Conservation (phyloP, 1,140 invertebrate genomes). For the Lethrus apterus region DNA sequence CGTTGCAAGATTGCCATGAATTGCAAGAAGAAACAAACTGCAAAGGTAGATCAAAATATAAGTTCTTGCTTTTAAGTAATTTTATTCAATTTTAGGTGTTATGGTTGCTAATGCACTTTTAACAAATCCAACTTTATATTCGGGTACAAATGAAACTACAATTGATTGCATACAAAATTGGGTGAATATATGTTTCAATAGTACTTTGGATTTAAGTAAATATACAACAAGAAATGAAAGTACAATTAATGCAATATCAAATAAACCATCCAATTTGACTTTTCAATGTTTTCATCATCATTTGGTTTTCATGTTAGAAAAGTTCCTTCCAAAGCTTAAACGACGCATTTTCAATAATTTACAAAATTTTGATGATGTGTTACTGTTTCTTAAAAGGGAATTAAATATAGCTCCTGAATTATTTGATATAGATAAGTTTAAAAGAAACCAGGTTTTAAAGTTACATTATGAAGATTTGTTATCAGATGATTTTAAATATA, state of each 20-base stretch:
- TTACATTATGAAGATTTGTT: slow-evolving; percentile 20
- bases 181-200: slow-evolving; percentile 62
- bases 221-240: slow-evolving; percentile 13
- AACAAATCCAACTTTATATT: slow-evolving; percentile 84
- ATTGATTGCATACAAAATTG: slow-evolving; percentile 75
- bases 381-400: slow-evolving; percentile 60
- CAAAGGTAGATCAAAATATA: slow-evolving; percentile 48
- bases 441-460: slow-evolving; percentile 22
- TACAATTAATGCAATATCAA: slow-evolving; percentile 32
- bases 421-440: slow-evolving; percentile 37
- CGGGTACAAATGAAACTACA: slow-evolving; percentile 61
- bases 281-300: slow-evolving; percentile 89
- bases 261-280: slow-evolving; percentile 46
- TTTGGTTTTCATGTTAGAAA: slow-evolving; percentile 88
- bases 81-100: slow-evolving; percentile 46
- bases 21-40: slow-evolving; percentile 63
- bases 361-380: slow-evolving; percentile 57
- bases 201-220: slow-evolving; percentile 22
- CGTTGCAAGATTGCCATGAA: slow-evolving; percentile 57
- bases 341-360: slow-evolving; percentile 73
- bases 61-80: neutral
- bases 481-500: neutral
- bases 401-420: slow-evolving; percentile 43
- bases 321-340: slow-evolving; percentile 61
- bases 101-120: slow-evolving; percentile 89